Percentiles rank a stretch among this genome's conserved stretches.
Evolutionary conservation across 35 echinoderm and acorn worm genomes (phyloP).

Genomic region (Nesometra sesokonis): DNA sequence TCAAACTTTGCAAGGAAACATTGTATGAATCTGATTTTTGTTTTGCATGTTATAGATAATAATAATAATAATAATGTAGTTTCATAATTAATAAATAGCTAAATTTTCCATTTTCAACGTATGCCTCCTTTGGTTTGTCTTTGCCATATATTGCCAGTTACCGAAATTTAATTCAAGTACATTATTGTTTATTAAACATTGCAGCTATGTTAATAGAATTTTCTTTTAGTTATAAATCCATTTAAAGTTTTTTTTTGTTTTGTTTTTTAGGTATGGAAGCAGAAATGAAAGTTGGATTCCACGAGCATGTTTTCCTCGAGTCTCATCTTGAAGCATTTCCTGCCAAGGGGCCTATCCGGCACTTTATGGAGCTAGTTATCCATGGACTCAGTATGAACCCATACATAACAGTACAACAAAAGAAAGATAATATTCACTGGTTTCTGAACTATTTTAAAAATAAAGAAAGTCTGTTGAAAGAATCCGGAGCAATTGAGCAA

Average conservation of each 20-base stretch:
- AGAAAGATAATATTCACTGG: conserved; percentile 83
- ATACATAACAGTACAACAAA: conserved; percentile 76
- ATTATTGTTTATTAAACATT: not conserved
- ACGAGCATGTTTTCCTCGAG: conserved; percentile 87
- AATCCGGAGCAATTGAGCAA: not conserved
- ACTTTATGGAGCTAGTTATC: conserved; percentile 90
- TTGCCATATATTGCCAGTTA: no score
- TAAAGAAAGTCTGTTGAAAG: conserved; percentile 46
- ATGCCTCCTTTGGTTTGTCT: no score
- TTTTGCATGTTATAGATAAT: no score
- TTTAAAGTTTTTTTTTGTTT: no score
- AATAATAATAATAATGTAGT: no score
- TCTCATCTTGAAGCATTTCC: conserved; percentile 65
- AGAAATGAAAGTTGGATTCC: conserved; percentile 63
- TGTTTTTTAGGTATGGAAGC: conserved; percentile 62
- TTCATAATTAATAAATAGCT: no score
- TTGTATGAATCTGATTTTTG: no score
- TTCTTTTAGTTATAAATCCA: not conserved
- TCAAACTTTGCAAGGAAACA: no score
- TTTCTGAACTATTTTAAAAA: conserved; percentile 71
- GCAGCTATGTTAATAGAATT: not conserved
- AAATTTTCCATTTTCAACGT: no score
- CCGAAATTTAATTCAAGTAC: not conserved
- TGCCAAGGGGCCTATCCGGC: conserved; percentile 28
- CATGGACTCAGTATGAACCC: conserved; percentile 77